Evolutionary conservation across 2,888 invertebrate genomes (phyloP).

Genomic region (Poecilus cupreus): DNA sequence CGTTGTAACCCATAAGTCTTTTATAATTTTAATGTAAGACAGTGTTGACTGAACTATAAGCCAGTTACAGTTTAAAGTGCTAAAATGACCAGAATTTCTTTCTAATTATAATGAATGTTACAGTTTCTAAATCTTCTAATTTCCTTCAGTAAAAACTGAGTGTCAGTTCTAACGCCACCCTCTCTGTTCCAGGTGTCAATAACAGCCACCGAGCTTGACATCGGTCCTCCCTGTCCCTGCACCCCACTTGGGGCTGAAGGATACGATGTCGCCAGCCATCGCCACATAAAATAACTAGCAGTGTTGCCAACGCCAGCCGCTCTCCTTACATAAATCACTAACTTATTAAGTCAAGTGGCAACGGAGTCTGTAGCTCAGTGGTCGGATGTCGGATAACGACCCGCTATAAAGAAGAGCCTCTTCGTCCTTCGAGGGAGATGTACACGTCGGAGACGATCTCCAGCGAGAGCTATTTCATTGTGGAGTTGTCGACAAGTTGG

Average conservation of each 20-base stretch:
- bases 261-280: constrained; percentile 40
- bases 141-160: background rate
- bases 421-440: background rate
- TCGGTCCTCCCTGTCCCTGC: background rate
- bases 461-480: too few species aligned
- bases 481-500: background rate
- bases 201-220: constrained; percentile 46
- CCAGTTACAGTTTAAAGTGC: too few species aligned
- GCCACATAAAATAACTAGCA: constrained; percentile 64
- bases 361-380: constrained; percentile 24
- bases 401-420: constrained; percentile 57
- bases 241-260: background rate
- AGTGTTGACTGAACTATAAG: too few species aligned
- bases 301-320: constrained; percentile 71
- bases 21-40: too few species aligned
- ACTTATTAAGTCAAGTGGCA: constrained; percentile 72
- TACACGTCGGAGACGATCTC: too few species aligned
- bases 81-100: too few species aligned
- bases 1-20: too few species aligned
- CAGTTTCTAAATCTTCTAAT: background rate
- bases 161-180: background rate
- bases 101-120: background rate
- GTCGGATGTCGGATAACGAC: constrained; percentile 53
- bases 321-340: constrained; percentile 72
- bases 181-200: constrained; percentile 55